phyloP scores from a whole-genome alignment of 2,797 vertebrate genomes.

The Amazona ochrocephala region DNA sequence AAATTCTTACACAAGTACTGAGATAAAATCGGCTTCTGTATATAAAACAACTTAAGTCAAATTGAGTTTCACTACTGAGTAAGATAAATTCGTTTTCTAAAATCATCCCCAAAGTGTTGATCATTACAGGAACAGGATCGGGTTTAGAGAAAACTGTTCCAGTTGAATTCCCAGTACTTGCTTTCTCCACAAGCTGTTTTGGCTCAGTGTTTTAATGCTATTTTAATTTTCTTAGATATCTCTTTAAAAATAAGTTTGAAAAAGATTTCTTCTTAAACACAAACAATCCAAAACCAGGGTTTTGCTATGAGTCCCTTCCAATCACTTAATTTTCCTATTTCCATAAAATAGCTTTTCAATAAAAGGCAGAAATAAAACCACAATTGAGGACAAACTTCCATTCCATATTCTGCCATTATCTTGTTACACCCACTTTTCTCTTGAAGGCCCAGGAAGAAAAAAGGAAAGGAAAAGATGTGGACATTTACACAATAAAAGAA shows the following conservation, averaged over 20 bases:
- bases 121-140: constrained; percentile 20
- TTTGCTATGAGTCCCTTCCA: neutral
- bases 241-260: neutral
- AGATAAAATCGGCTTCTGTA: constrained; percentile 45
- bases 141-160: constrained; percentile 32
- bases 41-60: constrained; percentile 53
- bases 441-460: neutral
- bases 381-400: neutral
- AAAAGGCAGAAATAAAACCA: neutral
- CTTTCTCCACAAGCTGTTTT: constrained; percentile 37
- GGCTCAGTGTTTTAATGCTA: neutral
- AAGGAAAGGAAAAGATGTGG: neutral
- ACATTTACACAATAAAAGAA: neutral
- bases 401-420: neutral
- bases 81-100: constrained; percentile 52
- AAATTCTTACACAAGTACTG: constrained; percentile 45
- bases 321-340: neutral
- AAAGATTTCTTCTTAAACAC: neutral
- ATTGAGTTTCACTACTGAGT: constrained; percentile 12
- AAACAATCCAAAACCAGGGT: neutral
- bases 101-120: constrained; percentile 26
- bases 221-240: constrained; percentile 11
- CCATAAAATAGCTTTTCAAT: neutral
- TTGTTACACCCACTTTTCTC: neutral
- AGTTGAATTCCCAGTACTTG: neutral